Evolutionary conservation across 1,140 invertebrate genomes (phyloP).

Genomic region (Calosoma granatense): DNA sequence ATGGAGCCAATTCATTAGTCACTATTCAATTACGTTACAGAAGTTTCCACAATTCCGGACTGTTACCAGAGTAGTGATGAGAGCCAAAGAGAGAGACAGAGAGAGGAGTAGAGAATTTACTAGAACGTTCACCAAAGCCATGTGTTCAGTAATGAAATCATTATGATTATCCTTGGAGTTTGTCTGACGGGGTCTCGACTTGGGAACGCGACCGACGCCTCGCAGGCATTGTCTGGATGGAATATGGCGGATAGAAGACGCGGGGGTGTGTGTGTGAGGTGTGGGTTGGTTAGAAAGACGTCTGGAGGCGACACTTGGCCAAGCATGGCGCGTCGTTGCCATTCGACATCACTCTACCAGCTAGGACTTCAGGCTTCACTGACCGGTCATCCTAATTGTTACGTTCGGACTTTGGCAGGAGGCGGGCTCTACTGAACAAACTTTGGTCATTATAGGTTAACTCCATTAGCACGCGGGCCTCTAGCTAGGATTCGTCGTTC

Average conservation of each 20-base stretch:
- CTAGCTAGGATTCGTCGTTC: not conserved
- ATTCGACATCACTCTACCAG: not conserved
- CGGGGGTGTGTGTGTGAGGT: too few species aligned
- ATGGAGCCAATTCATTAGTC: constrained; percentile 8
- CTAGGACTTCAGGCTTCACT: not conserved
- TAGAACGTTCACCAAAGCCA: not conserved
- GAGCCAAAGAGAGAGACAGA: not conserved
- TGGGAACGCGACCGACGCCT: not conserved
- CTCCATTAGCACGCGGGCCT: not conserved
- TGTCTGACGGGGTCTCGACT: not conserved
- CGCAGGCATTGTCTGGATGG: not conserved
- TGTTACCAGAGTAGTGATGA: not conserved
- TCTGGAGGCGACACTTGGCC: not conserved
- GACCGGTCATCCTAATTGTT: not conserved
- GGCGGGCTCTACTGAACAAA: not conserved
- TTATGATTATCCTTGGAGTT: not conserved
- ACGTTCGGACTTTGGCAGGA: not conserved
- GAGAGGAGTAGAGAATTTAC: not conserved
- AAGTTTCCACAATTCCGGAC: constrained; percentile 5
- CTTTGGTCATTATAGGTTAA: not conserved
- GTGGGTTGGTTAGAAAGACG: not conserved
- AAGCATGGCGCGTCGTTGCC: not conserved
- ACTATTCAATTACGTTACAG: constrained; percentile 7
- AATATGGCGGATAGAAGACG: too few species aligned
- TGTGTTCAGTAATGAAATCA: constrained; percentile 8